A percentile compares a stretch with the other conserved stretches of the same genome.
Conservation (phyloP, 1,140 invertebrate genomes). For the Bombus confusus region DNA sequence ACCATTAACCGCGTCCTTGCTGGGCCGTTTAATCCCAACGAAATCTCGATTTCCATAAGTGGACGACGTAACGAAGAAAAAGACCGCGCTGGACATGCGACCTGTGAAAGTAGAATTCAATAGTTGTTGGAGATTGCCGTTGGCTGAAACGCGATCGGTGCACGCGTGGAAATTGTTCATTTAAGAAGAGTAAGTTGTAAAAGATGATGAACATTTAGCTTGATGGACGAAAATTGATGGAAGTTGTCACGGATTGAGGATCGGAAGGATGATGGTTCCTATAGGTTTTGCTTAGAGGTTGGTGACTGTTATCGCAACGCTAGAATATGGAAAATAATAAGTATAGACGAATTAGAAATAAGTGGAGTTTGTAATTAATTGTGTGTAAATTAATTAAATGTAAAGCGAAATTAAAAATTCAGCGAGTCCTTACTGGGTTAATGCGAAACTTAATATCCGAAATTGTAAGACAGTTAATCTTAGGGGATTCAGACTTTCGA, state of each 20-base stretch:
- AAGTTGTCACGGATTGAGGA: too few species aligned
- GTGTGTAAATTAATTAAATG: too few species aligned
- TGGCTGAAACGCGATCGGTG: not conserved
- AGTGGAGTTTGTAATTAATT: not conserved
- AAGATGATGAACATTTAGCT: not conserved
- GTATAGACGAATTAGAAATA: not conserved
- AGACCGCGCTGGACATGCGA: not conserved
- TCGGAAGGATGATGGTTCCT: too few species aligned
- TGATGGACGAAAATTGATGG: too few species aligned
- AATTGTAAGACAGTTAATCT: too few species aligned
- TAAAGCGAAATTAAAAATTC: too few species aligned
- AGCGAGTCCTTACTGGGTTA: too few species aligned
- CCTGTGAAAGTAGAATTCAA: not conserved
- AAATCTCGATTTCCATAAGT: conserved; percentile 24
- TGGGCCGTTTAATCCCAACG: conserved; percentile 15
- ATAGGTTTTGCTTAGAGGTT: too few species aligned
- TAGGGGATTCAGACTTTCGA: too few species aligned
- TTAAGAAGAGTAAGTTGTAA: not conserved
- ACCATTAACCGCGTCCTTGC: conserved; percentile 31
- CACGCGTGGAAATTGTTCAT: not conserved
- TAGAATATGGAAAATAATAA: not conserved
- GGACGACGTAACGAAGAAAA: too few species aligned
- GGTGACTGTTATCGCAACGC: too few species aligned
- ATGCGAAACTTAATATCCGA: too few species aligned
- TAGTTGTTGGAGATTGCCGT: not conserved